Percentiles rank a stretch among this genome's conserved stretches.
These are phyloP conservation scores for Pithecia hirsuta DNA, from an alignment of 2,797 vertebrate genomes.

Conservation along the genomic window DNA sequence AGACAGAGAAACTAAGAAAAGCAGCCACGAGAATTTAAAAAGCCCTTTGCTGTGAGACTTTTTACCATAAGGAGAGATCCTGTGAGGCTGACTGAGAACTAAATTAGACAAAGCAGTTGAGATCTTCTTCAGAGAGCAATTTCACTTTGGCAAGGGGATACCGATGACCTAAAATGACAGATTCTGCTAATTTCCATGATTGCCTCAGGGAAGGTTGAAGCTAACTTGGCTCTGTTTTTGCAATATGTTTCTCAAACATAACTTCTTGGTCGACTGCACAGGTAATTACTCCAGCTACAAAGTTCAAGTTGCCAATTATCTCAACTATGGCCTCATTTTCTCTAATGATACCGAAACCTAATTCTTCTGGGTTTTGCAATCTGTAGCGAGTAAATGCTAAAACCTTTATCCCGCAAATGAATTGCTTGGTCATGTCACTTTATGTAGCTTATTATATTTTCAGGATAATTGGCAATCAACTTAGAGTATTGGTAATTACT, in stretches of 20 bases:
- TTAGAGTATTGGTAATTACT: constrained; percentile 31
- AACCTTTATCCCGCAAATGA: constrained; percentile 32
- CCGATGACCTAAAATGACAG: constrained; percentile 55
- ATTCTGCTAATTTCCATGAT: constrained; percentile 60
- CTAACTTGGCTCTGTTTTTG: constrained; percentile 56
- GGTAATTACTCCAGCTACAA: constrained; percentile 61
- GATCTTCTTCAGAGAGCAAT: constrained; percentile 51
- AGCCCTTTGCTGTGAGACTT: background rate
- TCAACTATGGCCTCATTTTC: constrained; percentile 63
- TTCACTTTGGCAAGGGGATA: constrained; percentile 38
- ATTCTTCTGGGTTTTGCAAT: background rate
- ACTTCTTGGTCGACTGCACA: constrained; percentile 66
- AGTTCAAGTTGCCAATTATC: constrained; percentile 61
- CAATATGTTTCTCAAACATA: constrained; percentile 70
- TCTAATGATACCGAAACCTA: constrained; percentile 24
- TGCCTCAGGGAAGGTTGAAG: constrained; percentile 52
- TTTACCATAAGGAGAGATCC: constrained; percentile 34
- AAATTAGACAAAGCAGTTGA: constrained; percentile 65
- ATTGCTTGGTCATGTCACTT: constrained; percentile 20
- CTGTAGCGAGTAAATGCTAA: constrained; percentile 2
- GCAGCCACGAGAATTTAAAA: background rate
- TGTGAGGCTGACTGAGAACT: constrained; percentile 7
- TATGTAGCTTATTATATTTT: constrained; percentile 40
- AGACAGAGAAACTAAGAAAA: constrained; percentile 24
- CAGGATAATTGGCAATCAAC: background rate